Evolutionary conservation across 1,140 invertebrate genomes (phyloP), one percentile per base, ranked within the genome.

Genomic region (Lithobius niger): DNA sequence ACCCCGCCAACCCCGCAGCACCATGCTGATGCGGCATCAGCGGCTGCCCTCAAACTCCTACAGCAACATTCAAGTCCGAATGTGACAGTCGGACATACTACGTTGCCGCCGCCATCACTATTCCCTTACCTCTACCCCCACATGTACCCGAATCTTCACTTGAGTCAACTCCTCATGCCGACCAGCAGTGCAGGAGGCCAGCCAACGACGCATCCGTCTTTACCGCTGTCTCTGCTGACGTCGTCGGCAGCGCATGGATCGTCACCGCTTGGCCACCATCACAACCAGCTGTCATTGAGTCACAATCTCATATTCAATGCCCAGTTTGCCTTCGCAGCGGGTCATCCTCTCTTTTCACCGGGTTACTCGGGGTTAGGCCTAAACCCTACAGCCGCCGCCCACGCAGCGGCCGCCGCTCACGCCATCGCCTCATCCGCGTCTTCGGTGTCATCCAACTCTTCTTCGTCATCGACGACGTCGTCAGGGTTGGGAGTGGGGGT

Each of bases 51-150:
- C 49, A 25, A 49, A 26, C 18, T 54, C 3, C 36, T 55, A 18
- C 43, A 50, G 57, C 63, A 25, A 55, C 60, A 22, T 47, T 59
- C 25, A 3, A 21, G 13, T 15, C 27, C 48, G 13, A 27, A 27
- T 27, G 48, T 25, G 13, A 55, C 15, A 83, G 3, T 81, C 90
- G 88, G 88, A 10, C 87, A 87, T 19, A 87, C 88, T 6, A 82
- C 89, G 13, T 86, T 90, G 64, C 87, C 86, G 13, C 85, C 85
- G 16, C 67, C 66, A 18, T 80, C 82, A 66, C 74, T 91, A 48
- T 73, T 92, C 60, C 88, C 88, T 54, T 93, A 91, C 74, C 78
- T 93, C 16, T 90, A 90, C 67, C 84, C 83, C n/a, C 76, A 56
- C 25, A 49, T 55, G 53, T 59, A 43, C 52, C 55, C 27, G 4